Evolutionary conservation across 2,113 vertebrate genomes (phyloP), one percentile per base, ranked within the genome.

Genomic region (Jaculus jaculus): DNA sequence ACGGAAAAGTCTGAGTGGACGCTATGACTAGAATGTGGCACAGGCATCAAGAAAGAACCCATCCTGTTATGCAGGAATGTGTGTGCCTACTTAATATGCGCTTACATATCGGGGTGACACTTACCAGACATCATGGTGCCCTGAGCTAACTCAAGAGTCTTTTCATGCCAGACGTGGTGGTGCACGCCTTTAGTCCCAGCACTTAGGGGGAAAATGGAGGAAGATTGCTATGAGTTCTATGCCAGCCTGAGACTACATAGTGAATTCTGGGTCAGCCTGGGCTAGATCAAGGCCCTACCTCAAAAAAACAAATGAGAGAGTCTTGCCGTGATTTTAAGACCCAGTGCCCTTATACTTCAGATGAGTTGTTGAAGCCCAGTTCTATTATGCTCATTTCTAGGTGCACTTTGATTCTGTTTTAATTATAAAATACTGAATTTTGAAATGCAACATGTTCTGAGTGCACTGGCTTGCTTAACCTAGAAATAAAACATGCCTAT

Each of bases 351-450:
- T 63, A 78, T 21, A 54, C 51, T 86, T 42, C 84, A 82, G 83
- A 26, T 80, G 30, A n/a, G 24, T 37, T 85, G 15, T 83, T 85
- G 60, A 78, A 80, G 60, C 23, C 84, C 15, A 39, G 0, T 60
- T 95, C 34, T 77, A 73, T 72, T 71, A 63, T 74, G 24, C 20
- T 88, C 7, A 37, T 26, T 63, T 80, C 21, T 23, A 0, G 32
- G 24, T 66, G 6, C 42, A 24, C 66, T 37, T 1, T 10, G 32
- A 82, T 88, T 85, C 47, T 12, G 21, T 66, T 75, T 74, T 28
- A 32, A 11, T 80, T 93, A 90, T 34, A 21, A 90, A 84, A 75
- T 65, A 37, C 30, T 58, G 32, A 77, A 72, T 90, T 88, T 61
- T 84, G 42, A 80, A 65, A n/a, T 37, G 4, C 24, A 37, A 28